Base-by-base conservation (phyloP, 2,888 invertebrate genomes). In the Palloptera scutellata region DNA sequence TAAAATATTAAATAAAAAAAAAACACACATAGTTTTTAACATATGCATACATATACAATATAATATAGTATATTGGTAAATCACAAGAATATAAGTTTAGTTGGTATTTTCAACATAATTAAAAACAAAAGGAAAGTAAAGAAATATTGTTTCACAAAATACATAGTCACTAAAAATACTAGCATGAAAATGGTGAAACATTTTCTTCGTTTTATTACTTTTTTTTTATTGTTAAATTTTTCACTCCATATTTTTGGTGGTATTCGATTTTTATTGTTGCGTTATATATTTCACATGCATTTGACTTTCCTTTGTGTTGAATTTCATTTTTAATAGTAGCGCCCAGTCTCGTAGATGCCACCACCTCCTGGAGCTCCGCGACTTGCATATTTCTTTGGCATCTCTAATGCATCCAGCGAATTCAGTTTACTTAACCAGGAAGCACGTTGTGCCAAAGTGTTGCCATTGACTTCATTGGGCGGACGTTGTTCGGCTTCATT, bases 381-480 rank as follows among this genome's bases (percentile, higher is more conserved):
- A 12, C 69, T 64, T 20, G 72, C 70, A 57, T 71, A 73, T 60
- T 76, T 76, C 57, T 76, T 60, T n/a, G 72, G 67, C 5, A 70
- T 74, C 67, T 78, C 79, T 61, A 70, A 54, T 1, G 77, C 73
- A 60, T 80, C 82, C 73, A 79, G 70, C 40, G 67, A 74, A 64
- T 76, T 74, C 64, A 80, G 67, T 66, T 81, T 82, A 65, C 78
- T 80, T 40, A 81, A 74, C 82, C 81, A 78, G 68, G 81, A 78
- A 53, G 83, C 74, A 19, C 75, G 70, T 63, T 78, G 78, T 19
- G 68, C 66, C 61, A 73, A 54, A 43, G 69, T 67, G 53, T 75
- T 75, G 66, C 74, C 76, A 70, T 74, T 76, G 55, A 72, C 73
- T 61, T 76, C 76, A 65, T 75, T 75, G 45, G 74, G 73, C 64